Evolutionary conservation across 2,113 vertebrate species (phyloP), one percentile per base, ranked within the genome.

Genomic region (Chamaetylas fuelleborni): DNA sequence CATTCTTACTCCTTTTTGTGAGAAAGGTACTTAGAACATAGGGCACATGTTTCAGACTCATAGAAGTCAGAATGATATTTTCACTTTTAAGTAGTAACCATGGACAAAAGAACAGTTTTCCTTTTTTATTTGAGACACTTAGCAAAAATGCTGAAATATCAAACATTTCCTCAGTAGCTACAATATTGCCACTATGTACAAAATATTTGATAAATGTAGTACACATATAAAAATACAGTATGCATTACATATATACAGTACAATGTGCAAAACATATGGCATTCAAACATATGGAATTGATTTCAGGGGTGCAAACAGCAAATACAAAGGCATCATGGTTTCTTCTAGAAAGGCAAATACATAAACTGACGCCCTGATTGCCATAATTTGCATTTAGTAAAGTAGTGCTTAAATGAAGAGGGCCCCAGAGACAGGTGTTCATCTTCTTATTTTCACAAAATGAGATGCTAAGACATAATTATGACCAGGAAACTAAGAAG

Each of bases 241-340:
- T 98, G 99, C 98, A 97, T 98, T 98, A 98, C 98, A 98, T 99
- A 98, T 99, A 98, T 99, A 99, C 98, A 99, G 98, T 98, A 99
- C 98, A 99, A 98, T 99, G 99, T 99, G 99, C 99, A 99, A 99
- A 99, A 99, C 97, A 94, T 98, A 99, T 99, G 98, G 99, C 98
- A 98, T 99, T 98, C 98, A 98, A 97, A 99, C 93, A 96, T 96
- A 97, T 93, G 97, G 97, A 98, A 98, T 98, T 95, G 96, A 98
- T 97, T 97, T 97, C 94, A 98, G 96, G 98, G 98, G 97, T 98
- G 98, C 98, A 98, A 98, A 98, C 97, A 97, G 98, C 98, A 98
- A 97, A 97, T 98, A 98, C 98, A 97, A 98, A 98, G 98, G 98
- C 98, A 98, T 97, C 98, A 96, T 97, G 98, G 97, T 97, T 98